phyloP scores from a whole-genome alignment of 2,797 vertebrate species.

The Propithecus deckenii region DNA sequence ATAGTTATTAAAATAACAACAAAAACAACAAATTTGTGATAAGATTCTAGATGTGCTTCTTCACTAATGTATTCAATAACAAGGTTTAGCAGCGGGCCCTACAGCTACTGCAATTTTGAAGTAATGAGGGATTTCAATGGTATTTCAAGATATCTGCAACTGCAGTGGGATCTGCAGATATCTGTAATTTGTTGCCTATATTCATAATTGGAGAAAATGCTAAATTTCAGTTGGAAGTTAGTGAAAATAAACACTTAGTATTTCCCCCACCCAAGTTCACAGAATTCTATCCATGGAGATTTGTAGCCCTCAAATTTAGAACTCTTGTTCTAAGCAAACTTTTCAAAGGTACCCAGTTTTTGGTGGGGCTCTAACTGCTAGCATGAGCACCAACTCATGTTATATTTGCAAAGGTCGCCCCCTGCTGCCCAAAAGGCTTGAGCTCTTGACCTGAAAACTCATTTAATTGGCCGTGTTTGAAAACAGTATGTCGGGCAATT shows the following conservation, averaged over 20 bases:
- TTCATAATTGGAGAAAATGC: slow-evolving; percentile 9
- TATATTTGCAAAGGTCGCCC: slow-evolving; percentile 42
- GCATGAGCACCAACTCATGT: background rate
- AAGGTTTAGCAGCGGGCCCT: background rate
- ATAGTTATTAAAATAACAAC: slow-evolving; percentile 34
- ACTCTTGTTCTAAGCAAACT: background rate
- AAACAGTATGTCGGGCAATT: slow-evolving; percentile 40
- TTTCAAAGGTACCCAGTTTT: background rate
- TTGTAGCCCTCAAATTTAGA: background rate
- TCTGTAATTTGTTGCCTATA: background rate
- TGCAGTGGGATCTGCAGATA: background rate
- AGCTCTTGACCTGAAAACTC: background rate
- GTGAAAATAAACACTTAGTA: background rate
- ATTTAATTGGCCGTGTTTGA: background rate
- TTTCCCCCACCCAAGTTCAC: background rate
- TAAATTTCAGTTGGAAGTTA: background rate
- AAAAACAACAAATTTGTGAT: background rate
- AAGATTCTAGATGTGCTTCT: background rate
- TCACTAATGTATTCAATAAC: background rate
- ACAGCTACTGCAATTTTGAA: background rate
- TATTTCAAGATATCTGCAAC: background rate
- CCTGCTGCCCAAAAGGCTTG: slow-evolving; percentile 43
- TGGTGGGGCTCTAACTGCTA: background rate
- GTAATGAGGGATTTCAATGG: background rate
- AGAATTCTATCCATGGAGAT: background rate